Base-by-base conservation (phyloP, 2,888 invertebrate genomes). In the Sinohyriopsis cumingii region DNA sequence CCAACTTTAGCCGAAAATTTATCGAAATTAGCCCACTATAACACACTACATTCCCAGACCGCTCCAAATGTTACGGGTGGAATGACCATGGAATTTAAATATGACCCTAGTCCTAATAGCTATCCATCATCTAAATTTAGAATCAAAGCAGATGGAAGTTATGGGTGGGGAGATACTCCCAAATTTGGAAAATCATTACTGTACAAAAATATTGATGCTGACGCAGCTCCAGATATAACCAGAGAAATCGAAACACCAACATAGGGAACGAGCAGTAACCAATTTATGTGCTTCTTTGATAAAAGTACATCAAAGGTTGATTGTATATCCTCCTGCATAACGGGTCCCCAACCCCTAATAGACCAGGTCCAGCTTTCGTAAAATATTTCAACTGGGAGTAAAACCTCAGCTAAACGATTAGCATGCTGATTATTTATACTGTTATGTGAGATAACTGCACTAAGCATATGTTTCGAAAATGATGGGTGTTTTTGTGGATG, bases 81-180 rank as follows among this genome's bases (percentile, higher is more conserved):
- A 6, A 77, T 77, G 77, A 77, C 77, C 33, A 75, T 77, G 75
- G 77, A 77, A 9, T 77, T 77, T 68, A 69, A 64, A 45, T 77
- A 77, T 59, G 77, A 77, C 59, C 75, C 75, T 20, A 67, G 72
- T 4, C 69, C 68, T 33, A 68, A 70, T 19, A 63, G 73, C 6
- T 77, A 77, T 57, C 77, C 77, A 5, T 69, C 73, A 18, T 63
- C 77, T 20, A 77, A 77, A 67, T 77, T 77, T 68, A 68, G 77
- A 63, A 77, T 77, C 12, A 77, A 77, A 57, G 73, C 77, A 45
- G 77, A 77, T 20, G 60, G 68, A 19, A 72, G 65, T 28, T 70
- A 75, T 54, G 72, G 70, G 28, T 77, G 77, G 77, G 68, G 63
- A 56, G 33, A 56, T 22, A 72, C 73, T 1, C 57, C 63, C 24